Evolutionary conservation across 2,888 invertebrate species (phyloP), one percentile per base, ranked within the genome.

Genomic region (Dinocampus coccinellae): DNA sequence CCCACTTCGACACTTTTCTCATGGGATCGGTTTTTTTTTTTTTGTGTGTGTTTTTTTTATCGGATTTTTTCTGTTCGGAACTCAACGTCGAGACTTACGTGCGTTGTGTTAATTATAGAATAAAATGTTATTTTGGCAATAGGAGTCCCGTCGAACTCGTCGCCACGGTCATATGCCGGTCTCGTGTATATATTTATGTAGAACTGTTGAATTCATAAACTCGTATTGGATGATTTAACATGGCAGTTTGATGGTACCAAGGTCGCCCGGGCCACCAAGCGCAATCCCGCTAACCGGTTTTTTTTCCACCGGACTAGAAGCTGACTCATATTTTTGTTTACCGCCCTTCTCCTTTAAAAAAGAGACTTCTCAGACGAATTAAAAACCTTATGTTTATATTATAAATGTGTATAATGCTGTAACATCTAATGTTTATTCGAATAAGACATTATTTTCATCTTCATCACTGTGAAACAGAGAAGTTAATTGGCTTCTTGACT

Each of bases 91-190:
- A n/a, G 24, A 22, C 67, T 34, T 36, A 67, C 61, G 57, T 22
- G 69, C n/a, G 36, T 42, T 26, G 67, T 26, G 70, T 64, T 64
- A 63, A 63, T 63, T 52, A 63, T 63, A 63, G 63, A 63, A 52
- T 53, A 53, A 64, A 36, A 52, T 29, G 42, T 29, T 47, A 47
- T 63, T 63, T 47, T 29, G 47, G 47, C 47, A 34, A 63, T 63
- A 42, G 63, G 24, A 63, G 26, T 33, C 58, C 33, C 58, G 33
- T 58, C 58, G 34, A 58, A 58, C 58, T 16, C 58, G 24, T 55
- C 55, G 26, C 55, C 55, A 47, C 16, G 47, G 16, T 16, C 47
- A 47, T 47, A 16, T 47, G 16, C 9, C 16, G 3, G 16, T 16
- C 20, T 6, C 47, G 16, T 47, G 47, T 26, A 22, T 55, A 22